phyloP scores from a whole-genome alignment of 2,888 invertebrate species.

The Andrena marginata region DNA sequence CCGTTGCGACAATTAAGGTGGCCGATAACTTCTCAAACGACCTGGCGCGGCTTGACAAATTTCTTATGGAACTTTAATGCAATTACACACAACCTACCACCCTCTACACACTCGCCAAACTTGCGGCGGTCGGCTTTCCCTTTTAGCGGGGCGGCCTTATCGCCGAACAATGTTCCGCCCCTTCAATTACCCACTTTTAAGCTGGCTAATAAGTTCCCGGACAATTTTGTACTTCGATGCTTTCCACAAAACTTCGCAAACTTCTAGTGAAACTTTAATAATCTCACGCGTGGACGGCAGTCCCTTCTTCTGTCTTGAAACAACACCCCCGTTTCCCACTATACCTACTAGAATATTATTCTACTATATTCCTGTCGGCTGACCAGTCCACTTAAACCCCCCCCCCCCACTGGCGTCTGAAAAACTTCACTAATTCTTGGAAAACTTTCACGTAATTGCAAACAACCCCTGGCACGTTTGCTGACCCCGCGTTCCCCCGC shows the following conservation, averaged over 20 bases:
- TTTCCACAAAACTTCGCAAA: too few species aligned
- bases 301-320: too few species aligned
- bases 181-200: neutral
- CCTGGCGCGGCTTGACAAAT: neutral
- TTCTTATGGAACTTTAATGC: constrained; percentile 8
- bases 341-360: too few species aligned
- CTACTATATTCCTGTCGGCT: neutral
- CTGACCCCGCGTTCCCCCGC: neutral
- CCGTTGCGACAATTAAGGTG: neutral
- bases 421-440: neutral
- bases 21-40: constrained; percentile 8
- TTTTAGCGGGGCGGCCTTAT: neutral
- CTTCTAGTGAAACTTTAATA: too few species aligned
- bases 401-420: neutral
- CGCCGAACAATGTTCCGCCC: neutral
- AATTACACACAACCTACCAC: neutral
- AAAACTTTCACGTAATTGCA: neutral
- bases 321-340: too few species aligned
- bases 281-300: too few species aligned
- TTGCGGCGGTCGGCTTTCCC: neutral
- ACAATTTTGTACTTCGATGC: neutral
- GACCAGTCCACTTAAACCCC: neutral
- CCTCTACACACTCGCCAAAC: neutral
- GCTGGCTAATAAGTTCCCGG: neutral
- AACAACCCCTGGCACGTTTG: neutral